Evolutionary conservation across 2,113 vertebrate genomes (phyloP).

Genomic region (western clawed frog (Xenopus tropicalis)): DNA sequence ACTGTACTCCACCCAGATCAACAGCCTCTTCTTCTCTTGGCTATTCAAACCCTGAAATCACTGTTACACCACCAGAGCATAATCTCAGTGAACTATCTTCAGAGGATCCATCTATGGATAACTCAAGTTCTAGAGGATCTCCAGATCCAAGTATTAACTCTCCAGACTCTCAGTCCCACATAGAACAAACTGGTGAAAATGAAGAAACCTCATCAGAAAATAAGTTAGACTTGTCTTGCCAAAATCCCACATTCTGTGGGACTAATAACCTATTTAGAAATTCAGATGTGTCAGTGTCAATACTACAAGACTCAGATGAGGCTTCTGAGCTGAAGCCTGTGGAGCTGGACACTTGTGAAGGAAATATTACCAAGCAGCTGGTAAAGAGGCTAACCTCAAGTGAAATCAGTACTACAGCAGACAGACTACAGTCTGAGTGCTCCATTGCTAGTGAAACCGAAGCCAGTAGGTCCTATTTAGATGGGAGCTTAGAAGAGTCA

Average conservation of each 20-base stretch:
- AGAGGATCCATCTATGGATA: constrained; percentile 42
- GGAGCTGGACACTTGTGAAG: constrained; percentile 88
- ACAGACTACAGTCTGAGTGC: constrained; percentile 58
- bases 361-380: constrained; percentile 89
- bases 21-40: constrained; percentile 35
- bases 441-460: constrained; percentile 75
- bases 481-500: constrained; percentile 89
- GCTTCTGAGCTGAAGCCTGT: constrained; percentile 87
- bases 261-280: constrained; percentile 69
- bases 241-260: constrained; percentile 50
- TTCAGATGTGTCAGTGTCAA: constrained; percentile 58
- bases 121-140: constrained; percentile 46
- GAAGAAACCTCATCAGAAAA: constrained; percentile 14
- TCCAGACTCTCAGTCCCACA: neutral
- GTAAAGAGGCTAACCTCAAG: constrained; percentile 88
- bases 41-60: constrained; percentile 83
- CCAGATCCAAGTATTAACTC: constrained; percentile 46
- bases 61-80: constrained; percentile 69
- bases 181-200: neutral
- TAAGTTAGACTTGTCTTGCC: constrained; percentile 42
- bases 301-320: constrained; percentile 71
- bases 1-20: constrained; percentile 49
- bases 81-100: constrained; percentile 47
- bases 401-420: constrained; percentile 60
- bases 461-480: constrained; percentile 76